A percentile compares a stretch with the other conserved stretches of the same genome.
Evolutionary conservation across 2,113 vertebrate species (phyloP).

Genomic region (Carlito syrichta): DNA sequence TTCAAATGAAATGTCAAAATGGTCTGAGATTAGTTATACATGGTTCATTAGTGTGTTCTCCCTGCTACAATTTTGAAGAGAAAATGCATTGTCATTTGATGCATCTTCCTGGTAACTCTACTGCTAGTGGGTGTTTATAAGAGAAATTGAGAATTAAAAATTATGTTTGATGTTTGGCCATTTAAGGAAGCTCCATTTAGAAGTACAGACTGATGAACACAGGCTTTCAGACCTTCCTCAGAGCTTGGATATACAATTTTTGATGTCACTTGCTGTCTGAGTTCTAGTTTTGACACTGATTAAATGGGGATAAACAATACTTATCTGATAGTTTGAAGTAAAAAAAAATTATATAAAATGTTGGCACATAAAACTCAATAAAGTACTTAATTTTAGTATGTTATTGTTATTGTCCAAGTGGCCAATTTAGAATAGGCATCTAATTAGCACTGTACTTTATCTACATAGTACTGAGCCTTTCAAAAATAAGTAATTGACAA

Average conservation of each 20-base stretch:
- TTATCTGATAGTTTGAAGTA: neutral
- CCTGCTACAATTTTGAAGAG: neutral
- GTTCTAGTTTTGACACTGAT: neutral
- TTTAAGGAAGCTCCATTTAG: neutral
- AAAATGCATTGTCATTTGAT: neutral
- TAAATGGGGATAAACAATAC: neutral
- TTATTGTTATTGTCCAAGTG: neutral
- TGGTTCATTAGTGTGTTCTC: neutral
- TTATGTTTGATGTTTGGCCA: neutral
- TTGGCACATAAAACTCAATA: neutral
- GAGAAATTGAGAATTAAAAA: neutral
- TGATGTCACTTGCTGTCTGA: neutral
- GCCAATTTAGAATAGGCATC: neutral
- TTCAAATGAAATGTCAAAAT: neutral
- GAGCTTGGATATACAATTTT: neutral
- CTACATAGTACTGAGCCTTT: neutral
- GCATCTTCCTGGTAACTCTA: neutral
- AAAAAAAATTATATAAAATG: neutral
- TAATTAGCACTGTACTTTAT: neutral
- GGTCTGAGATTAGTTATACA: neutral
- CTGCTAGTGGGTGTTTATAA: neutral
- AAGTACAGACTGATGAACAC: neutral
- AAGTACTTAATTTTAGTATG: neutral
- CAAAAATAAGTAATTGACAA: neutral
- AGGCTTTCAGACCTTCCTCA: neutral